Evolutionary conservation across 1,140 invertebrate genomes (phyloP).

Genomic region (Heterodera schachtii): DNA sequence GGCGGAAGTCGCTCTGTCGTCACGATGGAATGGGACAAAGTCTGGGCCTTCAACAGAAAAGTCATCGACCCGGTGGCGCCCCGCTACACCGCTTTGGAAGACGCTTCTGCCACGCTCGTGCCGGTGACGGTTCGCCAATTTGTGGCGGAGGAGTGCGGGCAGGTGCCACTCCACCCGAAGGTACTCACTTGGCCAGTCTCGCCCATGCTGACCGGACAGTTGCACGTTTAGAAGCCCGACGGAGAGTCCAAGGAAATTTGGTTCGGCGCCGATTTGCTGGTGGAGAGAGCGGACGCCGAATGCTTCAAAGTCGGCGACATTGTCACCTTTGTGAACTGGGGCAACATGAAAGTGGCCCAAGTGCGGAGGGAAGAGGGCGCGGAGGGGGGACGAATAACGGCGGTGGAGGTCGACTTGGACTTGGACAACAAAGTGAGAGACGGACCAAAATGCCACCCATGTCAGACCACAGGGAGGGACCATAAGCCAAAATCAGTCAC

Average conservation of each 20-base stretch:
- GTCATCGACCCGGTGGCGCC: constrained; percentile 88
- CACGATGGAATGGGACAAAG: constrained; percentile 99
- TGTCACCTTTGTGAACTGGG: constrained; percentile 98
- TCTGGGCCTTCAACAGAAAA: constrained; percentile 99
- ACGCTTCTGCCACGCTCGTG: constrained; percentile 8
- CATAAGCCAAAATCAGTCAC: too few species aligned
- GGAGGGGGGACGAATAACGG: constrained; percentile 71
- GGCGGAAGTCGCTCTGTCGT: constrained; percentile 94
- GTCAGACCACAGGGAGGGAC: too few species aligned
- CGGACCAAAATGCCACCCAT: neutral
- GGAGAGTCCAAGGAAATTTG: constrained; percentile 81
- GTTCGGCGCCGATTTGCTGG: constrained; percentile 76
- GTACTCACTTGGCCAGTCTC: neutral
- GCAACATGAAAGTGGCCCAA: constrained; percentile 86
- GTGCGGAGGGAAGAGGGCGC: constrained; percentile 73
- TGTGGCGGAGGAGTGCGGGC: constrained; percentile 16
- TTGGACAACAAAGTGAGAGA: constrained; percentile 61
- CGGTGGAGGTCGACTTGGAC: constrained; percentile 76
- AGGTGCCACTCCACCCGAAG: constrained; percentile 83
- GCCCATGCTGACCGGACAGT: neutral
- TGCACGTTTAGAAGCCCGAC: constrained; percentile 34
- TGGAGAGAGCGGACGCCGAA: constrained; percentile 87
- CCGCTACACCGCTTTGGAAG: constrained; percentile 83
- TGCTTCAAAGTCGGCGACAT: constrained; percentile 83
- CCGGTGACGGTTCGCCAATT: constrained; percentile 29